Percentiles rank a stretch among this genome's conserved stretches.
phyloP scores from a whole-genome alignment of 2,797 vertebrate species.

The Acanthiza pusilla region DNA sequence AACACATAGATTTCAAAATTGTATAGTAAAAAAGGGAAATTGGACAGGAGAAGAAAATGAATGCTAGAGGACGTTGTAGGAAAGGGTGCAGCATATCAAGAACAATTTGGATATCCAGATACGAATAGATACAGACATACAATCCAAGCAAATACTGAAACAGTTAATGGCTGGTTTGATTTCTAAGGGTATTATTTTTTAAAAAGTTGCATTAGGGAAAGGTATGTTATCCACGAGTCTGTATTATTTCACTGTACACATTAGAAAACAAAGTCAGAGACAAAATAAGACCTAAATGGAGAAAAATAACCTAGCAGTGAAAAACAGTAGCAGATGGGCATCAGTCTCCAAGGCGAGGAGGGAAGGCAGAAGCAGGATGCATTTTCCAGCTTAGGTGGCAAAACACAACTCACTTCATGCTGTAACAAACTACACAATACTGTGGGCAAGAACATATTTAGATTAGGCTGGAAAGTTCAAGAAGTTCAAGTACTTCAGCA shows the following conservation, averaged over 20 bases:
- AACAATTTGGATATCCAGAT: not conserved
- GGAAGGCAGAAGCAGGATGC: not conserved
- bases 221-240: not conserved
- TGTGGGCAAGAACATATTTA: not conserved
- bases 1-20: not conserved
- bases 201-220: not conserved
- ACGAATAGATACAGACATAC: not conserved
- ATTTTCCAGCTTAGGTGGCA: not conserved
- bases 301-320: not conserved
- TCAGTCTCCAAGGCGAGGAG: accelerated
- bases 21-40: not conserved
- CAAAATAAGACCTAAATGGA: not conserved
- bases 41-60: not conserved
- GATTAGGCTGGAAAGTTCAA: not conserved
- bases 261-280: not conserved
- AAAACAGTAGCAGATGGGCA: not conserved
- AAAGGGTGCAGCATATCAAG: not conserved
- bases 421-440: not conserved
- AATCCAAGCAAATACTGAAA: not conserved
- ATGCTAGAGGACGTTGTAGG: not conserved
- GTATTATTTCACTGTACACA: not conserved
- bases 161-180: not conserved
- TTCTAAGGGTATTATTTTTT: not conserved
- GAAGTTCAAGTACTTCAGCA: not conserved
- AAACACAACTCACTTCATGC: not conserved